phyloP scores from a whole-genome alignment of 2,113 vertebrate species.

The Myotis brandtii region DNA sequence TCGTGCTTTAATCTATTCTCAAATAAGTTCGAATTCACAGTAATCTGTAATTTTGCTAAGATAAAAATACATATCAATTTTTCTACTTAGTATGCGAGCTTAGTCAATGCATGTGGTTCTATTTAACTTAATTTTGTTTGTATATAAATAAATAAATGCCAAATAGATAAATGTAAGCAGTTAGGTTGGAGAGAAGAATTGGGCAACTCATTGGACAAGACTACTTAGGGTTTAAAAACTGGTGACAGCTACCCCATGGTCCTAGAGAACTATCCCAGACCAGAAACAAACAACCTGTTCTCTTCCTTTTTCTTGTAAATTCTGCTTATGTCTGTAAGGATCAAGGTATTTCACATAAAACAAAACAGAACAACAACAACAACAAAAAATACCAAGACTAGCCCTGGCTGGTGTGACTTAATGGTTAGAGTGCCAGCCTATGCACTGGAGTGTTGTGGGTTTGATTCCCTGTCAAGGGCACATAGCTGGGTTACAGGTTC shows the following conservation, averaged over 20 bases:
- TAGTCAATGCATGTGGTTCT: neutral
- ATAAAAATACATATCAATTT: neutral
- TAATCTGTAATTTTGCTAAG: neutral
- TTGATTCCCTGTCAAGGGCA: no score
- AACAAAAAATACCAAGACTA: no score
- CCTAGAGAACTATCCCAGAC: neutral
- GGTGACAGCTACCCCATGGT: neutral
- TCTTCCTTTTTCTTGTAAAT: neutral
- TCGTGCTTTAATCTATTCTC: neutral
- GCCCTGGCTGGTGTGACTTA: no score
- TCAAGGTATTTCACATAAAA: no score
- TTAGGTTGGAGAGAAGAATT: neutral
- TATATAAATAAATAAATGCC: neutral
- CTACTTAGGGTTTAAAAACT: neutral
- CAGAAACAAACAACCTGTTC: neutral
- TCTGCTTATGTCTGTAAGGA: neutral
- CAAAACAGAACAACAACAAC: no score
- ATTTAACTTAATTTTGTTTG: constrained; percentile 5
- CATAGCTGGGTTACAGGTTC: no score
- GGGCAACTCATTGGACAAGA: neutral
- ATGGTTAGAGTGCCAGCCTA: no score
- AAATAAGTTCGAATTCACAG: neutral
- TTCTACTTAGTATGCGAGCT: neutral
- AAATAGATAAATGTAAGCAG: neutral
- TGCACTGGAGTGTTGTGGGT: no score